Evolutionary conservation across 2,888 invertebrate genomes (phyloP), one percentile per base, ranked within the genome.

Genomic region (Sarcophaga carnaria): DNA sequence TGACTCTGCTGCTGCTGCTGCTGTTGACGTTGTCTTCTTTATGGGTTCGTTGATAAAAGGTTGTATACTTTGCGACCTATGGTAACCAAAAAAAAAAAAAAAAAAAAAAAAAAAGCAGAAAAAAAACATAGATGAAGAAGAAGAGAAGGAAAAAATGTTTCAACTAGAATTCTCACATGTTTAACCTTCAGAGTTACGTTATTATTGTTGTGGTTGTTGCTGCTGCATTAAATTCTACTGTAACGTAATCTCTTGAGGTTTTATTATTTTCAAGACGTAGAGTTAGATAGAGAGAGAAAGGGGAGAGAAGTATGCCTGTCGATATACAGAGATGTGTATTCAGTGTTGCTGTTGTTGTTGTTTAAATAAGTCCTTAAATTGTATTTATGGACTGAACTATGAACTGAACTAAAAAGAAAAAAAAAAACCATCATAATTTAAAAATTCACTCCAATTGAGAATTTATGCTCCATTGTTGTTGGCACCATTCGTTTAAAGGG

Each of bases 91-190:
- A 14, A 54, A 54, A 14, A 3, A 54, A 17, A 3, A 2, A 54
- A 17, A 3, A 2, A 17, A 3, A 49, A 49, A 2, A 37, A 86
- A 86, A 70, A 49, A 22, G 22, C 22, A 22, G 22, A 49, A 47
- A 11, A 49, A 49, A 49, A 12, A 49, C 25, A 25, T 25, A 0
- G 25, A 25, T 25, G 27, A 4, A 27, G 27, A 37, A 37, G 37
- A 54, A 54, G 17, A 14, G 54, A 54, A 17, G 54, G 17, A 54
- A 17, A 54, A 54, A 54, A 54, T 83, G 80, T 81, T 83, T 83
- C 83, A 86, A 83, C 80, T 83, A 83, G 83, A 86, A 86, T 86
- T 86, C 86, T 86, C 86, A 81, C 80, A 86, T 86, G 86, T 12
- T 83, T 86, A 86, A 86, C 86, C 86, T 86, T 86, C 86, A 83